Percentiles rank a stretch among this genome's conserved stretches.
Evolutionary conservation across 92 coral and sea anemone species (phyloP).

Genomic region (Epizoanthus fatuus): DNA sequence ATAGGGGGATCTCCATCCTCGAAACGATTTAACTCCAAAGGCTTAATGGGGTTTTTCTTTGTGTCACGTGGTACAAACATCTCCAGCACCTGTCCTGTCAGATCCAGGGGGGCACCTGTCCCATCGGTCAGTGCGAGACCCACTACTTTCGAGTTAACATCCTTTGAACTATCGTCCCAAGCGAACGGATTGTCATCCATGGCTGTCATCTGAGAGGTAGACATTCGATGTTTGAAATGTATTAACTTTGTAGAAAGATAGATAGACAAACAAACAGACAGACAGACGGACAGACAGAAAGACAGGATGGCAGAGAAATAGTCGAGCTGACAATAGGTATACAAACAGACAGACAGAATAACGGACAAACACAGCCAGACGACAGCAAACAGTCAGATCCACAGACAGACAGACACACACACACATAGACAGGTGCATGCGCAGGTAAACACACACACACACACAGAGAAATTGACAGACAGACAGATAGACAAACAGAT

Average conservation of each 20-base stretch:
- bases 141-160: constrained; percentile 89
- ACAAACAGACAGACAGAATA: neutral
- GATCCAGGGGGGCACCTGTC: constrained; percentile 87
- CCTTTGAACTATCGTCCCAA: constrained; percentile 81
- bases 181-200: constrained; percentile 92
- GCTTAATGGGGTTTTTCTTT: constrained; percentile 77
- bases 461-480: neutral
- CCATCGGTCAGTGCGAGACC: constrained; percentile 90
- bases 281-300: neutral
- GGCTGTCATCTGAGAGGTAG: constrained; percentile 75
- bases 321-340: neutral
- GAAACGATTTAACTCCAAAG: constrained; percentile 82
- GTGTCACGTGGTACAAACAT: constrained; percentile 91
- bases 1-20: constrained; percentile 83
- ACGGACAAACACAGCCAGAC: neutral
- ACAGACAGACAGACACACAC: neutral
- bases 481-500: neutral
- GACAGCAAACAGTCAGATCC: neutral
- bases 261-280: neutral
- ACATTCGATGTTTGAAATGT: neutral
- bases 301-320: neutral
- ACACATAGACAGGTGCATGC: neutral
- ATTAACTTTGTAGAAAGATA: neutral
- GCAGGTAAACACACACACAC: neutral
- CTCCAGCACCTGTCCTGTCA: constrained; percentile 83